phyloP scores from a whole-genome alignment of 2,113 vertebrate genomes.

The Narcine bancroftii region DNA sequence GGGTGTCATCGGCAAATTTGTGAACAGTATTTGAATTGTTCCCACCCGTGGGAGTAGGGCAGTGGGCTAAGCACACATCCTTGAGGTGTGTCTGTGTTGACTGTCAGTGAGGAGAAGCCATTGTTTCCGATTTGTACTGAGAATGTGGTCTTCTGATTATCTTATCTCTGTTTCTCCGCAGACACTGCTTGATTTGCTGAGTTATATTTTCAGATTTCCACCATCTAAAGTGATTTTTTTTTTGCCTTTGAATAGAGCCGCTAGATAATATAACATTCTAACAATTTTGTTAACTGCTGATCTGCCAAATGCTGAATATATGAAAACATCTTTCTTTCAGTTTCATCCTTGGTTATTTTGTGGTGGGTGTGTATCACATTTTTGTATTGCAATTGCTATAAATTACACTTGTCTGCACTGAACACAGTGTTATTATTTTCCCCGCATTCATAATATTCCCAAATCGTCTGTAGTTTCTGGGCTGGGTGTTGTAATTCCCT shows the following conservation, averaged over 20 bases:
- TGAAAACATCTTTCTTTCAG: not conserved
- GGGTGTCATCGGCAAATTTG: too few species aligned
- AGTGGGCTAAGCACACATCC: too few species aligned
- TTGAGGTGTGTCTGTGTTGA: too few species aligned
- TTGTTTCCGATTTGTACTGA: too few species aligned
- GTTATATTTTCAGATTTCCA: too few species aligned
- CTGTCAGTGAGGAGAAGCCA: too few species aligned
- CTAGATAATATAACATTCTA: not conserved
- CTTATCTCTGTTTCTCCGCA: too few species aligned
- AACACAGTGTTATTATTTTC: not conserved
- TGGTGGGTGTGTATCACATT: slow-evolving; percentile 24
- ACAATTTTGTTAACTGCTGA: not conserved
- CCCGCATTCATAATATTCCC: not conserved
- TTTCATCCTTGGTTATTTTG: not conserved
- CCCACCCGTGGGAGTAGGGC: too few species aligned
- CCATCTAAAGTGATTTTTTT: too few species aligned
- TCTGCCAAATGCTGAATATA: not conserved
- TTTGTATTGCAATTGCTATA: slow-evolving; percentile 11
- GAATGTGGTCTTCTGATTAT: too few species aligned
- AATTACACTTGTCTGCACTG: not conserved
- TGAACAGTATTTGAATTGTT: too few species aligned
- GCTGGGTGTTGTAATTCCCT: not conserved
- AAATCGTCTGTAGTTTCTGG: not conserved
- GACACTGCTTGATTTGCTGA: too few species aligned
- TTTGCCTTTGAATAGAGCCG: not conserved